Evolutionary conservation across 2,797 vertebrate species (phyloP), one percentile per base, ranked within the genome.

Genomic region (Argentina silus): DNA sequence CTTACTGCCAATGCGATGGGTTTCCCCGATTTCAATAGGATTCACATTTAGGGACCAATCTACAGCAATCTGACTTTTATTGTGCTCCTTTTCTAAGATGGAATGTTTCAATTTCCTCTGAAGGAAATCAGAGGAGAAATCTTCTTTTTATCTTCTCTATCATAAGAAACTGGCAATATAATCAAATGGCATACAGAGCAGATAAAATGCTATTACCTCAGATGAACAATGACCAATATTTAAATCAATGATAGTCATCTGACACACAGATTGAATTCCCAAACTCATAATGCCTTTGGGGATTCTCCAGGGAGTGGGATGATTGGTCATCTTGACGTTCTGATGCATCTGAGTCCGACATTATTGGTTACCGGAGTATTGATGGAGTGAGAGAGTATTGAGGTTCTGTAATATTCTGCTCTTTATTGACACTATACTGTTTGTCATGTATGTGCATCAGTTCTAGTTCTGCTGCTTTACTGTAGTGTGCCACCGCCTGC

Each of bases 101-200:
- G 87, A 91, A 89, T 72, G 84, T 90, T 93, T 93, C 86, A 89
- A 89, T 94, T 91, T 87, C 85, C 86, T 80, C 79, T 12, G 64
- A 78, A 77, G 79, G 78, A 86, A 88, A 75, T 45, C 10, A 8
- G 23, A 55, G 27, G 2, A 53, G 19, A 1, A 17, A 50, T 89
- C 77, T 23, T 65, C 76, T 67, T 14, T 6, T 67, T 0, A 86
- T 88, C 80, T 78, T 80, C 70, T 61, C 83, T 42, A 36, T 85
- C 84, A 63, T 82, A 84, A 85, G 82, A 85, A 81, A 74, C 76
- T 71, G 71, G 84, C 84, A 77, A 83, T 86, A 82, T 84, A 82
- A 88, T 87, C 76, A 59, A 86, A 82, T 50, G 84, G 81, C 81
- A 62, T 65, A 47, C n/a, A 71, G 63, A 78, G 80, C 78, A 80